Base-by-base conservation (phyloP, 2,113 vertebrate genomes). In the Picathartes gymnocephalus region DNA sequence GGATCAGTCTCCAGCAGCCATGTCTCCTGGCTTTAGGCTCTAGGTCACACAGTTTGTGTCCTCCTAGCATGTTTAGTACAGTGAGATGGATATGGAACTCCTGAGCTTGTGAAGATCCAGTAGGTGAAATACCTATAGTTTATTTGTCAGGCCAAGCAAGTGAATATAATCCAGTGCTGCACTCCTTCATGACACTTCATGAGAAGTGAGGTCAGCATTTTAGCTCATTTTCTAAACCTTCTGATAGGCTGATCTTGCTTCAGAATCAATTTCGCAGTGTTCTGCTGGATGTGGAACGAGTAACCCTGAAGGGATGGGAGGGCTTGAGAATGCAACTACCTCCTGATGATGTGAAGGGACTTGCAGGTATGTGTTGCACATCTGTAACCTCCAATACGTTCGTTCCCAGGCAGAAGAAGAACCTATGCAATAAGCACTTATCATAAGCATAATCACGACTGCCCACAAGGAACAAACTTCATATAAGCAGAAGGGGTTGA, bases 301-400 rank as follows among this genome's bases (percentile, higher is more conserved):
- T 28, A 44, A 84, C 16, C 53, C 62, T 81, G 54, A 47, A 64
- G 78, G n/a, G 35, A 45, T 77, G 23, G 50, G 58, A 73, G 13
- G n/a, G 18, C 22, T 53, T 56, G 40, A 25, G 61, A 54, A 68
- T 37, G 44, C 25, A 45, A 9, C 20, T 31, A 10, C 15, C 18
- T 60, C 53, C 68, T 69, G 48, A 12, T 12, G 22, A 25, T 0
- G 0, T 35, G 45, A 85, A 54, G 68, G 33, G 57, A 45, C 8
- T 64, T 47, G 39, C 76, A 44, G 24, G 22, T 25, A 6, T 14
- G 20, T 45, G 25, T 19, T 54, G 44, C 37, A 33, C 42, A 25
- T 39, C 42, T 39, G 4, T 18, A 19, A 25, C 39, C 51, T n/a
- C 47, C 33, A 33, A 57, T 6, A 14, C 8, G 9, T 33, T 48